Evolutionary conservation across 2,888 invertebrate species (phyloP), one percentile per base, ranked within the genome.

Genomic region (Muschampia plurimacula): DNA sequence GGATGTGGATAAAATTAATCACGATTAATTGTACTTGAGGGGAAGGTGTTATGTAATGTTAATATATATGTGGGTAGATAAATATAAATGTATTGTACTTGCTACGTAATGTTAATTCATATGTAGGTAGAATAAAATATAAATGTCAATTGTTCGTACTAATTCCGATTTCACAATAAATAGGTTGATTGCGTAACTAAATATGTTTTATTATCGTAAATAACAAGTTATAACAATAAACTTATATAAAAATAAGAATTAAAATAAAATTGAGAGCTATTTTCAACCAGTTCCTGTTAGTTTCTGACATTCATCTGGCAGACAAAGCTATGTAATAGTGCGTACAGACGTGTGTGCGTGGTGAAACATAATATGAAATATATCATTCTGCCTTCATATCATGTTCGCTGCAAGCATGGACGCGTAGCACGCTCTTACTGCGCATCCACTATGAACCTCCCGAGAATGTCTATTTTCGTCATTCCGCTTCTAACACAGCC

Each of bases 1-100:
- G 67, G 67, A 9, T 67, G 67, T 57, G 41, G 49, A 57, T 39
- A 12, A 3, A 13, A 13, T 41, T 13, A 46, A 28, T 64, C 13
- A 46, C 13, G 13, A 13, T 46, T 46, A 32, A 13, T 63, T 32
- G 7, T 65, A 65, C 65, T 65, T 49, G 10, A 9, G 36, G 49
- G 65, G 36, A n/a, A 65, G 65, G 65, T 65, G 65, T 65, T 49
- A 36, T 65, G 65, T 65, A 36, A 39, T 62, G 36, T 36, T 59
- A 39, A 9, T 6, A 0, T 8, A 59, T 13, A 62, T 62, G 60
- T 62, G n/a, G 60, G 60, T 36, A 62, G 13, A 15, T 15, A 36
- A 62, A 59, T 59, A 13, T n/a, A n/a, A 36, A 36, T 39, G 60
- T 36, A 32, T 22, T 22, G 22, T 22, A 22, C 22, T 22, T 22